These are phyloP conservation scores for Proctacanthus coquilletti DNA, from an alignment of 1,140 invertebrate species.

Conservation along the genomic window DNA sequence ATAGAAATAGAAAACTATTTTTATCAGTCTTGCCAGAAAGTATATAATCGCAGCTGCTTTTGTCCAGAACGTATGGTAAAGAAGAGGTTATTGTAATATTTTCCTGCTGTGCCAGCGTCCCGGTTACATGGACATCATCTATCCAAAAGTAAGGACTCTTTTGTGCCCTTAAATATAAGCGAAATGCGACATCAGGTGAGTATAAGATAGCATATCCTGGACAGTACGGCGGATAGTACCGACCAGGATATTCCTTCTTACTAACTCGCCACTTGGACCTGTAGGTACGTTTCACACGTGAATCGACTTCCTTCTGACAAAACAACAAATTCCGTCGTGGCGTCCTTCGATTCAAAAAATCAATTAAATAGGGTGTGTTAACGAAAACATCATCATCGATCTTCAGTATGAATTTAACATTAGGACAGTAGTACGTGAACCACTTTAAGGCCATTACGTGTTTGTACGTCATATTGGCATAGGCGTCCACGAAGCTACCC, in stretches of 20 bases:
- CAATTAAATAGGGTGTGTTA: conserved; percentile 45
- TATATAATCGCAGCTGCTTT: conserved; percentile 12
- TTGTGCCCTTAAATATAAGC: conserved; percentile 47
- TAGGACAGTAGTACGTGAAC: conserved; percentile 49
- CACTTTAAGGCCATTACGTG: conserved; percentile 74
- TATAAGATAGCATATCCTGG: conserved; percentile 61
- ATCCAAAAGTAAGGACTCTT: conserved; percentile 63
- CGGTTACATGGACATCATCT: conserved; percentile 70
- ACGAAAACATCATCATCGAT: conserved; percentile 69
- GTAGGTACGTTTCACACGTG: conserved; percentile 40
- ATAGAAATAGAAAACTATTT: conserved; percentile 31
- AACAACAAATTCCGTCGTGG: conserved; percentile 40
- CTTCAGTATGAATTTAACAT: conserved; percentile 58
- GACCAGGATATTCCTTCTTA: conserved; percentile 43
- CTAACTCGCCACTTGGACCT: conserved; percentile 67
- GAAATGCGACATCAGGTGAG: conserved; percentile 49
- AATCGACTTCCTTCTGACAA: conserved; percentile 34
- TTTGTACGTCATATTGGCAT: conserved; percentile 77
- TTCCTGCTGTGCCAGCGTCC: conserved; percentile 44
- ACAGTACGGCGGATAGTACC: conserved; percentile 55
- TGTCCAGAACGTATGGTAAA: conserved; percentile 32
- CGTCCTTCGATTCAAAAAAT: no score
- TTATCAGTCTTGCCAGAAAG: conserved; percentile 16
- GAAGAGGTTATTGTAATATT: conserved; percentile 40
- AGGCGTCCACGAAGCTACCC: conserved; percentile 61